These are phyloP conservation scores for Pediacus dermestoides DNA, from an alignment of 2,888 invertebrate species.

Conservation along the genomic window DNA sequence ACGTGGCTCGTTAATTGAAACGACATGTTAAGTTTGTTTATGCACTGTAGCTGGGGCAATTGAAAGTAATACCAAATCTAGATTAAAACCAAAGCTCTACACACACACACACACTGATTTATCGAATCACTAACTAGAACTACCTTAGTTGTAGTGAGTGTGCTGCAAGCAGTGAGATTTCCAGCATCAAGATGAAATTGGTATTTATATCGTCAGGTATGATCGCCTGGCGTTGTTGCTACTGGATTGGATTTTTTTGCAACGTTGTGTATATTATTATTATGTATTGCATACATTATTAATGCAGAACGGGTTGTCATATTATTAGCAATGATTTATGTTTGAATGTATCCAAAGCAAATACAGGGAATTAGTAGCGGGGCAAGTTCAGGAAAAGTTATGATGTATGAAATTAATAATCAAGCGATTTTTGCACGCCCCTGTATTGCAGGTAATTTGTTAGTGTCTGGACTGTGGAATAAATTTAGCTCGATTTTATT, in stretches of 20 bases:
- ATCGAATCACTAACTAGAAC: too few relatives aligned
- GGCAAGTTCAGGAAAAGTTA: neutral
- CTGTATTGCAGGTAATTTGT: too few relatives aligned
- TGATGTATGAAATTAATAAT: too few relatives aligned
- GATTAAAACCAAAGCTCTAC: constrained; percentile 11
- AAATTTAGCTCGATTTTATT: too few relatives aligned
- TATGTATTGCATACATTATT: constrained; percentile 1
- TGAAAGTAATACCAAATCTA: constrained; percentile 12
- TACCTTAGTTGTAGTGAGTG: too few relatives aligned
- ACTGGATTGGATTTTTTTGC: constrained; percentile 2
- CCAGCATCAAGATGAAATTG: too few relatives aligned
- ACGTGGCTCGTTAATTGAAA: constrained; percentile 10
- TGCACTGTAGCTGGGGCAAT: constrained; percentile 8
- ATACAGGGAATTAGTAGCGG: neutral
- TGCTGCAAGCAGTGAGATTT: too few relatives aligned
- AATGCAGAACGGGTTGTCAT: constrained; percentile 1
- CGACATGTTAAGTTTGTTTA: constrained; percentile 12
- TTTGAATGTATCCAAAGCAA: neutral
- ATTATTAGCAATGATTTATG: constrained; percentile 1
- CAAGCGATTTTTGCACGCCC: too few relatives aligned
- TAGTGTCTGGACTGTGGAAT: too few relatives aligned
- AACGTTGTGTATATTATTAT: too few relatives aligned
- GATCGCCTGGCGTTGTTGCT: neutral
- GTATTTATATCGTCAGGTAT: neutral
- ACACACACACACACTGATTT: too few relatives aligned